Evolutionary conservation across 2,888 invertebrate genomes (phyloP).

Genomic region (Muscina levida): DNA sequence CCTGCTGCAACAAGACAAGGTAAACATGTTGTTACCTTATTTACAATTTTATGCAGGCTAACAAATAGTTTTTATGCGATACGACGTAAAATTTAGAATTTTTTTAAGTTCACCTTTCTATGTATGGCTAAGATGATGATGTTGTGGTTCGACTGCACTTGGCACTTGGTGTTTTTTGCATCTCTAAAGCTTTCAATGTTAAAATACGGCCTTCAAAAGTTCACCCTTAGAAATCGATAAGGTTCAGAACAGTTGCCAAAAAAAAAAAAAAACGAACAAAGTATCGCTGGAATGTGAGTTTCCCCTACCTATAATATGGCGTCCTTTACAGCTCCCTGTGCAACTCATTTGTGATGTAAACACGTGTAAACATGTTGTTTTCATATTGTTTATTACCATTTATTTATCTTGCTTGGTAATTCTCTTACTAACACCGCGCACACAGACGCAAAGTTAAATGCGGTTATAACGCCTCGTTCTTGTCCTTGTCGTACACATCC

Average conservation of each 20-base stretch:
- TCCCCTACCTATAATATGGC: not conserved
- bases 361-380: constrained; percentile 51
- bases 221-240: constrained; percentile 51
- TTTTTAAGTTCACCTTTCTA: constrained; percentile 48
- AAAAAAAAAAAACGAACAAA: no score
- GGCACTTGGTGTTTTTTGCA: no score
- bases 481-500: no score
- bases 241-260: no score
- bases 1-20: not conserved
- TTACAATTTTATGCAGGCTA: constrained; percentile 29
- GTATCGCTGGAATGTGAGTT: constrained; percentile 33
- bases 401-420: constrained; percentile 38
- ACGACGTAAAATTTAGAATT: no score
- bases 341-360: constrained; percentile 38
- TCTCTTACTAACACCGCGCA: constrained; percentile 3
- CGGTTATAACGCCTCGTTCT: not conserved
- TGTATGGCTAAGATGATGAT: not conserved
- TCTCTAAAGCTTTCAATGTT: constrained; percentile 53
- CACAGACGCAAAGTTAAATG: not conserved
- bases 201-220: constrained; percentile 60
- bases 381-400: constrained; percentile 56
- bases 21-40: constrained; percentile 26
- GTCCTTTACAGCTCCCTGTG: not conserved
- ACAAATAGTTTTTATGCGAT: not conserved
- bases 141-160: not conserved